Evolutionary conservation across 1,140 invertebrate genomes (phyloP), one percentile per base, ranked within the genome.

Genomic region (Thaumetopoea pityocampa): DNA sequence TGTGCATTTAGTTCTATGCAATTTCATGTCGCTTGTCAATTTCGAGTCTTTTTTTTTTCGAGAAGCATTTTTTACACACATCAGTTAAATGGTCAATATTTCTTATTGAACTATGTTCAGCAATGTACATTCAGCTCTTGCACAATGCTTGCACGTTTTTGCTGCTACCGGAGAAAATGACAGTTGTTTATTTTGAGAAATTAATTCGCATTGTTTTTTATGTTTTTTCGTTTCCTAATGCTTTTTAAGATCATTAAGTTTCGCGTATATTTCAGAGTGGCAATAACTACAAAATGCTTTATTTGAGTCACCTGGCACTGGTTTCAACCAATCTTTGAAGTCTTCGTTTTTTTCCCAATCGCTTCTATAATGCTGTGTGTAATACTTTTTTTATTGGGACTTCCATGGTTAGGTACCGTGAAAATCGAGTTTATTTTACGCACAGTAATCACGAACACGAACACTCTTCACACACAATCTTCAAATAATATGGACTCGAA

Each of bases 1-100:
- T 19, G 54, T 59, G 35, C 61, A 76, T 53, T 81, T 77, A 24
- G 67, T 77, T 32, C 63, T 44, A 52, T 67, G 67, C 2, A 73
- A 5, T 47, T 44, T 27, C 10, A 69, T 35, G 16, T 68, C 51
- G 20, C 18, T 10, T 20, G n/a, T n/a, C n/a, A n/a, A n/a, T n/a
- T n/a, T n/a, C n/a, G n/a, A n/a, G n/a, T n/a, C 18, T 34, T 12
- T 32, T 32, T 15, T 17, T 32, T 18, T 41, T 48, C 22, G 34
- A 2, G 16, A 43, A 34, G 10, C 18, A 24, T 2, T 48, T 69
- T 49, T 54, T 49, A 36, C 51, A 54, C 27, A 49, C 15, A 10
- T 54, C 9, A 22, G 41, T 29, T 27, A 54, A 41, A 54, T 54
- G 45, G 32, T 49, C 41, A 4, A 49, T 22, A 17, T 35, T 11